Base-by-base conservation (phyloP, 35 echinoderm and acorn worm species). In the Apostichopus japonicus region DNA sequence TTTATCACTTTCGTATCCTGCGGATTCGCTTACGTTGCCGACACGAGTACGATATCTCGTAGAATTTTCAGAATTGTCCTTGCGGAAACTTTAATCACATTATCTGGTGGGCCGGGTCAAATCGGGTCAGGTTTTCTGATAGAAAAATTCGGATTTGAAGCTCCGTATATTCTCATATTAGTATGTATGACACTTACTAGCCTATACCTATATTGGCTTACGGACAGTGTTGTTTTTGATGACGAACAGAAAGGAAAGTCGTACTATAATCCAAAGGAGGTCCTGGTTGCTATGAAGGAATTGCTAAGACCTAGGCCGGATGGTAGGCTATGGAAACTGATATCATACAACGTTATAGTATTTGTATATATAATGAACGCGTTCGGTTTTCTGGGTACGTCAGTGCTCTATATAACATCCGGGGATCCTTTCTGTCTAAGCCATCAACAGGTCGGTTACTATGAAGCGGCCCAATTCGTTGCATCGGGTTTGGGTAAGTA, bases 11-110 rank as follows among this genome's bases (percentile, higher is more conserved):
- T 91, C 51, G 53, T 78, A 2, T 91, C 90, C 2, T 56, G 54
- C 21, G 90, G 90, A 51, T 91, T 91, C 51, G 90, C 90, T n/a
- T 91, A 91, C n/a, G 53, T 91, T 19, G 90, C 90, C 22, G 90
- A 91, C 16, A 78, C 90, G 14, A 91, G 72, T 51, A 78, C 90
- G 10, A 59, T 79, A 23, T 77, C 90, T 4, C 52, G 23, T 33
- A 72, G 90, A 24, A 58, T 91, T 10, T 58, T 54, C 9, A 77
- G 90, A 53, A 91, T 91, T n/a, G 73, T 91, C 16, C 0, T 91
- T 53, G 90, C 90, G 2, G 90, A 91, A 58, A 78, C 90, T 9
- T 25, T 91, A 51, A 59, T 79, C 15, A 91, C 73, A 8, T 0
- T 79, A 11, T 24, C 24, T 15, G 90, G 90, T 4, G 90, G 90